Evolutionary conservation across 2,113 vertebrate genomes (phyloP).

Genomic region (Apeltes quadracus): DNA sequence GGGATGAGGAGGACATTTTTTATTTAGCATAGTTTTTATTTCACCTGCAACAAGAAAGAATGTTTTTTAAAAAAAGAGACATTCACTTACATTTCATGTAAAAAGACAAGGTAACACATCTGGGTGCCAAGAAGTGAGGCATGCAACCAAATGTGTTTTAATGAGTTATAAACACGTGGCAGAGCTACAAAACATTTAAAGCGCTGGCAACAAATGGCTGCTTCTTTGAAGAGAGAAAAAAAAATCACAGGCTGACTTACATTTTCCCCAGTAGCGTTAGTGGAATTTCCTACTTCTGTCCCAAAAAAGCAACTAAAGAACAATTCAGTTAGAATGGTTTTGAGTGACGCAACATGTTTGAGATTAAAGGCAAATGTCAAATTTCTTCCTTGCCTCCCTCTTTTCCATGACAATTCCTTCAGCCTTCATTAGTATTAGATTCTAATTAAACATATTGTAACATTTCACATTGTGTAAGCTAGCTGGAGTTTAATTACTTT

Average conservation of each 20-base stretch:
- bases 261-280: constrained; percentile 7
- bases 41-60: neutral
- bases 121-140: neutral
- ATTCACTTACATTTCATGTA: neutral
- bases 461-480: neutral
- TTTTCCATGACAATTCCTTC: constrained; percentile 16
- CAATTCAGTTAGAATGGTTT: neutral
- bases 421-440: neutral
- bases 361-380: neutral
- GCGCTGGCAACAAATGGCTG: neutral
- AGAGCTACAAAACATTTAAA: neutral
- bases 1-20: neutral
- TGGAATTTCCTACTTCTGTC: constrained; percentile 18
- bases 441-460: constrained; percentile 6
- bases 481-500: neutral
- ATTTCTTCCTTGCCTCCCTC: neutral
- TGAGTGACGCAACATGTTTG: neutral
- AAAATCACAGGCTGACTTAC: too few relatives aligned
- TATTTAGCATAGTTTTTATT: neutral
- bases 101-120: neutral
- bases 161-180: neutral
- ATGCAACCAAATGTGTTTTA: constrained; percentile 2
- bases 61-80: neutral
- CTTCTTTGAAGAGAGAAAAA: neutral
- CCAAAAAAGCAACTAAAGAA: constrained; percentile 1